phyloP scores from a whole-genome alignment of 23 tunicate species.

The Botrylloides violaceus region DNA sequence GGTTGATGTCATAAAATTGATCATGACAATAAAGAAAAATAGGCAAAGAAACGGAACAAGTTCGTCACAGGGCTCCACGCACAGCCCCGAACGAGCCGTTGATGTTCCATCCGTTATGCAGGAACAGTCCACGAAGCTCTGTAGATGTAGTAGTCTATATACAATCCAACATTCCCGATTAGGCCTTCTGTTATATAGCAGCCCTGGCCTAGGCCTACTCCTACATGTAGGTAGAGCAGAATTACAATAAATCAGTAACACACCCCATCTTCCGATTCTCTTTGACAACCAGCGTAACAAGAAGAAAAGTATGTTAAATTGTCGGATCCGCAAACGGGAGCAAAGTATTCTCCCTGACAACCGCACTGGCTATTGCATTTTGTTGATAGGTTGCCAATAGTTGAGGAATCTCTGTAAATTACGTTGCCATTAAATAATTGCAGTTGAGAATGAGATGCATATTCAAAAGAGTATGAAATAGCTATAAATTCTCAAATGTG shows the following conservation, averaged over 20 bases:
- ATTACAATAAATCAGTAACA: background rate
- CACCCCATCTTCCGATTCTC: background rate
- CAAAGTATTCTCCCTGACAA: conserved; percentile 60
- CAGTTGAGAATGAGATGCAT: too few species aligned
- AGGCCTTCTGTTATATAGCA: too few species aligned
- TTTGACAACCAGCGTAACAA: conserved; percentile 58
- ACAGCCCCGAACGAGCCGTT: conserved; percentile 42
- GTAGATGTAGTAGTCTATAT: too few species aligned
- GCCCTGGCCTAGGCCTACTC: too few species aligned
- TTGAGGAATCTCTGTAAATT: background rate
- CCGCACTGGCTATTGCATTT: conserved; percentile 45
- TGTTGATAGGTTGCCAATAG: conserved; percentile 4
- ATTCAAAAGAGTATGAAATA: too few species aligned
- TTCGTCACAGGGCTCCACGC: conserved; percentile 35
- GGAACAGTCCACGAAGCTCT: conserved; percentile 50
- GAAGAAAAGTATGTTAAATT: conserved; percentile 58
- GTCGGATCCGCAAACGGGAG: conserved; percentile 62
- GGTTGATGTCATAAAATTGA: conserved; percentile 68
- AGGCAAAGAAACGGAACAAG: conserved; percentile 53
- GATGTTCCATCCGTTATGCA: conserved; percentile 17
- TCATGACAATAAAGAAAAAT: conserved; percentile 65
- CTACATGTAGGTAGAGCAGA: too few species aligned
- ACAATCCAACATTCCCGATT: too few species aligned
- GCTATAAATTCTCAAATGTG: too few species aligned
- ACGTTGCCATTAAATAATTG: too few species aligned